Base-by-base conservation (phyloP, 23 tunicate genomes). In the Ciona savignyi region DNA sequence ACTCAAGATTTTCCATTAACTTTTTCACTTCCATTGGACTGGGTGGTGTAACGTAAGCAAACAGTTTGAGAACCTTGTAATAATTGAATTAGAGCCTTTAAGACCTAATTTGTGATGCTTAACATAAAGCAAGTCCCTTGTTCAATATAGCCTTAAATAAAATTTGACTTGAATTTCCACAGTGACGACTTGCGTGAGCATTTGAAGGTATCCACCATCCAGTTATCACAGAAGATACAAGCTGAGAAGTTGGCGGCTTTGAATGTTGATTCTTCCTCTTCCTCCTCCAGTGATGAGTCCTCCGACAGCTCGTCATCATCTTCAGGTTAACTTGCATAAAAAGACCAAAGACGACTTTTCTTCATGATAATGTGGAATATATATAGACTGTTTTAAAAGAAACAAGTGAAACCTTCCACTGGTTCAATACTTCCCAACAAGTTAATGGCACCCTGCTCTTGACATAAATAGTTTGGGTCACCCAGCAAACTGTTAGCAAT, bases 1-100 rank as follows among this genome's bases (percentile, higher is more conserved):
- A 80, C 76, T 84, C 98, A 49, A 71, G 98, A 80, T 92, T 92
- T 80, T 82, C 98, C n/a, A 92, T 92, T 67, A 92, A 92, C 63
- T 92, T 92, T 72, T 85, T 92, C 61, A 92, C 98, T 1, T 85
- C 98, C 9, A 92, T 92, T 26, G 98, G 98, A 29, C 73, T 92
- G 25, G 98, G 98, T 15, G 92, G 92, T 29, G 71, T 92, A 23
- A 92, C 98, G 89, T 83, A 74, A 74, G 97, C 71, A 23, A 25
- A 34, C 6, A 35, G 19, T 20, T 21, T 4, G 11, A 42, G 15
- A 6, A 42, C 28, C 9, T 70, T 9, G 30, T 11, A 33, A 9
- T 24, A 11, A 65, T 23, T 23, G 19, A 15, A 15, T 23, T 15
- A 65, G 15, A 65, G 19, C 11, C n/a, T 65, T 24, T 9, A 9